A percentile compares a stretch with the other conserved stretches of the same genome.
Conservation (phyloP, 2,888 invertebrate species). For the Onchidella celtica region DNA sequence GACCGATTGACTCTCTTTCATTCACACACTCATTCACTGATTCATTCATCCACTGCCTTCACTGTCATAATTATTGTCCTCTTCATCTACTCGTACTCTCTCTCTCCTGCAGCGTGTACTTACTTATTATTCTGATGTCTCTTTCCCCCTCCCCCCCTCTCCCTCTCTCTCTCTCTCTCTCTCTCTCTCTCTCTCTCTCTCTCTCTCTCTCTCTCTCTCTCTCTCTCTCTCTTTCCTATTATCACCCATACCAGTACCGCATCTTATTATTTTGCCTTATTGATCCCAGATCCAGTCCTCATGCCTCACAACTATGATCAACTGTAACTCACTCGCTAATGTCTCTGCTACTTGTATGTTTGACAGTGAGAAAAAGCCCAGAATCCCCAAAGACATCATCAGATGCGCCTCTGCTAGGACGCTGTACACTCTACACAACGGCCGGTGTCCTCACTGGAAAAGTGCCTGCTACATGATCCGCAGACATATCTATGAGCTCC, state of each 20-base stretch:
- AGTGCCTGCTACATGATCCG: slow-evolving; percentile 42
- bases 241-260: not conserved
- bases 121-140: too few species aligned
- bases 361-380: slow-evolving; percentile 35
- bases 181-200: not conserved
- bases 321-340: too few species aligned
- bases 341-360: too few species aligned
- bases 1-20: too few species aligned
- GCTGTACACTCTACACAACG: slow-evolving; percentile 43
- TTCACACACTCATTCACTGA: not conserved
- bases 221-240: not conserved
- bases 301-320: too few species aligned
- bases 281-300: too few species aligned
- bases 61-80: not conserved
- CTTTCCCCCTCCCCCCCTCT: too few species aligned
- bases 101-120: too few species aligned
- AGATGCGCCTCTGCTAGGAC: slow-evolving; percentile 87
- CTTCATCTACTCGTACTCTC: too few species aligned
- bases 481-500: slow-evolving; percentile 40
- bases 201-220: not conserved
- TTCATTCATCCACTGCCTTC: too few species aligned
- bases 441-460: slow-evolving; percentile 45
- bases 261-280: too few species aligned
- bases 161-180: too few species aligned
- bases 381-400: slow-evolving; percentile 87